Base-by-base conservation (phyloP, 1,140 invertebrate genomes). In the Philopotamus ludificatus region DNA sequence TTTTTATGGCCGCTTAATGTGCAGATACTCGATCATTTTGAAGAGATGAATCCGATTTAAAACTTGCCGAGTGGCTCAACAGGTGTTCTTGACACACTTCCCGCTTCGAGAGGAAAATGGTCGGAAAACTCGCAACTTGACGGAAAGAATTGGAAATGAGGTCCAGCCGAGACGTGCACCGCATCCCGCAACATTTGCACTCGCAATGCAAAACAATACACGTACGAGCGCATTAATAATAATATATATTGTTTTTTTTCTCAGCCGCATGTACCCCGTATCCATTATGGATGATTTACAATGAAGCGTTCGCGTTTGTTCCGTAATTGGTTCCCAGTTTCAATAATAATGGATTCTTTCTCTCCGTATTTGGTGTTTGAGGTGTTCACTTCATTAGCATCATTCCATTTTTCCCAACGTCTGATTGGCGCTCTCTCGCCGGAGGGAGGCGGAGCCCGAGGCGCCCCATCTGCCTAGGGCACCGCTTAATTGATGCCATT, bases 41-140 rank as follows among this genome's bases (percentile, higher is more conserved):
- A 15, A 20, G 18, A 16, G 4, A 47, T 47, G 18, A 4, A 16
- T 47, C 44, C 47, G 57, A 60, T 60, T 60, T 34, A 47, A 60
- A 60, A 60, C 22, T 60, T 60, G 39, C 12, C 21, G 28, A 45
- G 57, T 60, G 18, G 57, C 22, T 41, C 57, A 60, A 60, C 57
- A 60, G 57, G 57, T 60, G 57, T 16, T 41, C 57, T 60, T 60
- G 57, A 25, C 57, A 41, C 42, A 60, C 39, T 58, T 58, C 42
- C 55, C 15, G 41, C 18, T 42, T 60, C 21, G 41, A 47, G 41
- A 23, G 57, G 57, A 60, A 60, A 60, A 60, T 60, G 57, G 57
- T 41, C 57, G 57, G 57, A 60, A 60, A 60, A 60, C 39, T 60
- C 42, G 55, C 41, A 16, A 34, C 21, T 15, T 39, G 57, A 60